Conservation (phyloP, 2,888 invertebrate genomes). For the Axea sp. region DNA sequence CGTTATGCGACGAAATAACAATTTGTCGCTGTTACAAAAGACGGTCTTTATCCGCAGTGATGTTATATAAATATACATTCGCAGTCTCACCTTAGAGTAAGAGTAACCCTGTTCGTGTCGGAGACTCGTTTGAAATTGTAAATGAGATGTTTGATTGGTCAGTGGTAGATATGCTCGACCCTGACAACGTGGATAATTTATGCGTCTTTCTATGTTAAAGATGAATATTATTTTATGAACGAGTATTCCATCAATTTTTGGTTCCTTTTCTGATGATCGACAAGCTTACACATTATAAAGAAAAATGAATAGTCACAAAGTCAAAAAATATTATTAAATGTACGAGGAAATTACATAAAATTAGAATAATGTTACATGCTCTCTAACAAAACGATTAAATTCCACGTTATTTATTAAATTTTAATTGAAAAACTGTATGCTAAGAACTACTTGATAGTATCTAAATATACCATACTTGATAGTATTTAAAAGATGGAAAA, state of each 20-base stretch:
- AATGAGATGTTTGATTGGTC: constrained; percentile 62
- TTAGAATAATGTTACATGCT: too few species aligned
- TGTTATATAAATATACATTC: constrained; percentile 62
- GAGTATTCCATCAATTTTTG: constrained; percentile 31
- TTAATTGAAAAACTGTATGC: too few species aligned
- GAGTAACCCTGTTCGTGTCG: constrained; percentile 46
- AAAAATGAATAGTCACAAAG: too few species aligned
- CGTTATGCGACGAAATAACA: constrained; percentile 37
- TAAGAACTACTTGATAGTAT: too few species aligned
- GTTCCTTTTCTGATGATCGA: constrained; percentile 16
- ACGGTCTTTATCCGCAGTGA: constrained; percentile 41
- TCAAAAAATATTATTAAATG: too few species aligned
- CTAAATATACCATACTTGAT: too few species aligned
- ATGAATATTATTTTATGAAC: constrained; percentile 52
- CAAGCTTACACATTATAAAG: too few species aligned
- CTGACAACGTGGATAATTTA: constrained; percentile 50
- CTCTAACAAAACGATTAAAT: too few species aligned
- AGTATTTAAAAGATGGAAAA: too few species aligned
- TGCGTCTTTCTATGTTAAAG: constrained; percentile 44
- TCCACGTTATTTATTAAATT: too few species aligned
- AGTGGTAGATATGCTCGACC: constrained; percentile 42
- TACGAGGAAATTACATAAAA: too few species aligned
- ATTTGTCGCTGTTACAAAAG: constrained; percentile 54
- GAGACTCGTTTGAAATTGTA: constrained; percentile 61
- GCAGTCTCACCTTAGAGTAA: constrained; percentile 54